phyloP scores from a whole-genome alignment of 2,113 vertebrate species.

The Cyprinodon brontotheroides region DNA sequence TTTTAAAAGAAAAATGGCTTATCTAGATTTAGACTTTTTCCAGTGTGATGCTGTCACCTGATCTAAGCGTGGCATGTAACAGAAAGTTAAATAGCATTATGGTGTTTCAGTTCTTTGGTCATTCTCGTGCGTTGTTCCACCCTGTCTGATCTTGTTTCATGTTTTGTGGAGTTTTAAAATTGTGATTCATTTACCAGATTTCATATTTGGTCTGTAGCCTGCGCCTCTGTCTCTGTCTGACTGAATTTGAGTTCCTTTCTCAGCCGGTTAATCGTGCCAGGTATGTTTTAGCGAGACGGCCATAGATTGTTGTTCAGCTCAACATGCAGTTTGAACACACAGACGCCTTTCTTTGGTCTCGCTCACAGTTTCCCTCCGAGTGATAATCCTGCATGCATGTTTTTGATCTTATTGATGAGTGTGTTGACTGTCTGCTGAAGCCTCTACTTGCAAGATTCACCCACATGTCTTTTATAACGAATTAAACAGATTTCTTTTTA shows the following conservation, averaged over 20 bases:
- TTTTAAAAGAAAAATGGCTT: too few species aligned
- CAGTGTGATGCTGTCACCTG: too few species aligned
- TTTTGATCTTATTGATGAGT: neutral
- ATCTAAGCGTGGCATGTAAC: too few species aligned
- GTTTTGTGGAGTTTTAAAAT: neutral
- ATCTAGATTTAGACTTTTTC: too few species aligned
- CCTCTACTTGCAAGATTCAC: too few species aligned
- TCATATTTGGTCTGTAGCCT: neutral
- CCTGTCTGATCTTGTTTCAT: neutral
- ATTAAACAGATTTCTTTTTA: neutral
- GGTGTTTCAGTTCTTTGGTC: too few species aligned
- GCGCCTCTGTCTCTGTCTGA: neutral
- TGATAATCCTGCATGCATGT: neutral
- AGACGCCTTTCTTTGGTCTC: neutral
- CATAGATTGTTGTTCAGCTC: neutral
- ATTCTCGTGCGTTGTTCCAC: too few species aligned
- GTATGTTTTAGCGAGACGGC: neutral
- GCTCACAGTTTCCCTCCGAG: neutral
- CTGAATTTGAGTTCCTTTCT: too few species aligned
- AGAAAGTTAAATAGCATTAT: too few species aligned
- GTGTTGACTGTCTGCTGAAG: too few species aligned
- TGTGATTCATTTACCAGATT: neutral
- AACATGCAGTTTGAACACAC: neutral
- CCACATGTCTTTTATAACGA: too few species aligned
- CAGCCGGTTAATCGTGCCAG: neutral